phyloP scores from a whole-genome alignment of 1,140 invertebrate genomes.

The Trichonephila clavipes region DNA sequence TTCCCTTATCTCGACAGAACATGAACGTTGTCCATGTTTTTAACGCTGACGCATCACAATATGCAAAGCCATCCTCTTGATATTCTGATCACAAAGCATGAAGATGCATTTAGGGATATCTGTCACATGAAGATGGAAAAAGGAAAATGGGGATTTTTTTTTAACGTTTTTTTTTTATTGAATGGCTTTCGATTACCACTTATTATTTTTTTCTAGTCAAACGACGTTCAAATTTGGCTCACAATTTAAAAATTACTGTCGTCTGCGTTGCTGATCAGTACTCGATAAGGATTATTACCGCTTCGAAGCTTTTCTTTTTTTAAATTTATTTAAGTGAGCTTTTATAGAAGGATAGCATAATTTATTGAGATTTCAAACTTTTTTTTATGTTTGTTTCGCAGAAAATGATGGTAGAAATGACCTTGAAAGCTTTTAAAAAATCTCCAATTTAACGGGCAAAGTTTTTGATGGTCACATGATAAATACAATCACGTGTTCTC shows the following conservation, averaged over 20 bases:
- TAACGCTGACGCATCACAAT: neutral
- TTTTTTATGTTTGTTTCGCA: too few species aligned
- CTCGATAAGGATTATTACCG: neutral
- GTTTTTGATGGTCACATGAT: too few species aligned
- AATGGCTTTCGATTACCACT: conserved; percentile 11
- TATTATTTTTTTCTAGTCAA: neutral
- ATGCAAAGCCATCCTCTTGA: neutral
- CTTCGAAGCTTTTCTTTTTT: neutral
- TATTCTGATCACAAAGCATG: conserved; percentile 10
- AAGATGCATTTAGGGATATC: neutral
- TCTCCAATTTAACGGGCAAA: too few species aligned
- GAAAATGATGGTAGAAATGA: too few species aligned
- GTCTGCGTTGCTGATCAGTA: neutral
- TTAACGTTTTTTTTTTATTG: neutral
- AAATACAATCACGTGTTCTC: too few species aligned
- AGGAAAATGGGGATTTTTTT: neutral
- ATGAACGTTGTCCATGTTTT: neutral
- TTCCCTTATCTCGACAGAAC: conserved; percentile 5
- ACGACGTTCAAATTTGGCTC: neutral
- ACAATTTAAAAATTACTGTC: neutral
- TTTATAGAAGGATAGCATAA: too few species aligned
- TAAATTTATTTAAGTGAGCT: neutral
- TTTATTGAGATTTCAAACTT: too few species aligned
- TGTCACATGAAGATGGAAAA: neutral
- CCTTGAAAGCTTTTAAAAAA: too few species aligned